Evolutionary conservation across 2,888 invertebrate species (phyloP).

Genomic region (Drepanosiphum platanoidis): DNA sequence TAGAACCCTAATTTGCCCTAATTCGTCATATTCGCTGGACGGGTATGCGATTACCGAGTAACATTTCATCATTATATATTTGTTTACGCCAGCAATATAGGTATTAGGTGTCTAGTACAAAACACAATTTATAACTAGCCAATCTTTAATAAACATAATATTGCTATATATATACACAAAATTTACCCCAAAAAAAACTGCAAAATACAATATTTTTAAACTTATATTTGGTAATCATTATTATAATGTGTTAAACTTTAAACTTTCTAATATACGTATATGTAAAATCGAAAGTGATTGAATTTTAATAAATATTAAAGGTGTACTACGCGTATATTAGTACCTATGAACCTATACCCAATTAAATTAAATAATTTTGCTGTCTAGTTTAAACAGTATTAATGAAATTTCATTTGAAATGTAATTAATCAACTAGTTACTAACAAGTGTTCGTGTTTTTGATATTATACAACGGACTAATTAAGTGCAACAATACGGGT

Average conservation of each 20-base stretch:
- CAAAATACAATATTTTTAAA: too few relatives aligned
- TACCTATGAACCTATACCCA: background rate
- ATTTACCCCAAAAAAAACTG: too few relatives aligned
- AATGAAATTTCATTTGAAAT: background rate
- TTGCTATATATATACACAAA: background rate
- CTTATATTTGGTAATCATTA: too few relatives aligned
- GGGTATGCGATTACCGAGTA: background rate
- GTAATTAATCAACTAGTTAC: background rate
- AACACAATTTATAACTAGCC: too few relatives aligned
- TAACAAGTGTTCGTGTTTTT: constrained; percentile 6
- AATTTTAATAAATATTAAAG: background rate
- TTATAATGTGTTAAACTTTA: too few relatives aligned
- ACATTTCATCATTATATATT: constrained; percentile 47
- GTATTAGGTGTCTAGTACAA: too few relatives aligned
- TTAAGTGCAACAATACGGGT: background rate
- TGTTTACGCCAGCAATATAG: background rate
- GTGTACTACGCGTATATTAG: background rate
- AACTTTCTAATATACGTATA: background rate
- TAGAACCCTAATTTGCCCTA: constrained; percentile 46
- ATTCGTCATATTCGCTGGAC: constrained; percentile 34
- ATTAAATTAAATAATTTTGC: background rate
- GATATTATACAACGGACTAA: background rate
- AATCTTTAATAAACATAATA: background rate
- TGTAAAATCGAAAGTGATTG: background rate
- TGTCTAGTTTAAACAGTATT: background rate